Conservation (phyloP, 2,113 vertebrate species). For the Mixornis gularis region DNA sequence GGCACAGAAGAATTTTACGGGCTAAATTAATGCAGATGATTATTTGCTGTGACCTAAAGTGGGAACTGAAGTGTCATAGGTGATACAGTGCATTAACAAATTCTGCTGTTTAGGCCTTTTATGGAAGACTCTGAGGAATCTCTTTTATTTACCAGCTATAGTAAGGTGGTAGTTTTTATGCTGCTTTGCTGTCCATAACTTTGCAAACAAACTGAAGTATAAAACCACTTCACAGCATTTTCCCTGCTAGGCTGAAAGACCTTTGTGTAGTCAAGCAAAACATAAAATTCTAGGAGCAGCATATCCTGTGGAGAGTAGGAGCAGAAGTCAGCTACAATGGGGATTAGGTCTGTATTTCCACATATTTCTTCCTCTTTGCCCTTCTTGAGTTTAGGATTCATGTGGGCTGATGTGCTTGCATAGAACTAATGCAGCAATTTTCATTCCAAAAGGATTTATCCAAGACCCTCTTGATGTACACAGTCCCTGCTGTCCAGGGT, state of each 20-base stretch:
- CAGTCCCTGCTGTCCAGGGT: conserved; percentile 95
- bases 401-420: neutral
- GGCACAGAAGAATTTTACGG: neutral
- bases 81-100: neutral
- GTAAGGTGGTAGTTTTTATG: neutral
- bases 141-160: neutral
- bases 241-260: neutral
- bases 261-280: neutral
- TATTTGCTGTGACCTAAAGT: neutral
- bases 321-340: neutral
- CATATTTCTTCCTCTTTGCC: neutral
- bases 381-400: neutral
- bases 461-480: conserved; percentile 92
- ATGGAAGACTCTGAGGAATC: neutral
- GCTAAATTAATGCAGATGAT: neutral
- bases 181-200: neutral
- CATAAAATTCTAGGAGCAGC: neutral
- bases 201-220: neutral
- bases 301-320: neutral
- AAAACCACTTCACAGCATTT: neutral
- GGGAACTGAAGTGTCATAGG: neutral
- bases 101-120: neutral
- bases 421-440: conserved; percentile 19
- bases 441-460: conserved; percentile 85
- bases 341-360: neutral